Percentiles rank a stretch among this genome's conserved stretches.
phyloP scores from a whole-genome alignment of 1,140 invertebrate species.

The Carcinoscorpius rotundicauda region DNA sequence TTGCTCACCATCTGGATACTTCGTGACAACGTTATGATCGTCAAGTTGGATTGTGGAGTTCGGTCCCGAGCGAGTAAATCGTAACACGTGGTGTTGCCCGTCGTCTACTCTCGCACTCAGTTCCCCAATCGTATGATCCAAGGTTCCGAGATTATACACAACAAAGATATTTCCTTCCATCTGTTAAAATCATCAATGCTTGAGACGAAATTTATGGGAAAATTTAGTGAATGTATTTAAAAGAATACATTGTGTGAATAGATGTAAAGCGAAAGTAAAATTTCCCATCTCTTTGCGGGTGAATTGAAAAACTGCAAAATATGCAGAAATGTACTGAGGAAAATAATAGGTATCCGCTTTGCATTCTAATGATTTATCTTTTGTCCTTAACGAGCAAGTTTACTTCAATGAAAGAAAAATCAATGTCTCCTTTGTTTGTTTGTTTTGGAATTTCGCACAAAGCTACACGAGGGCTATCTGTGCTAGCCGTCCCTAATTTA shows the following conservation, averaged over 20 bases:
- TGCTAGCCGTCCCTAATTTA: no score
- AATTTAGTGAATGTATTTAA: no score
- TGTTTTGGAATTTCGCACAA: no score
- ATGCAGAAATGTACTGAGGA: no score
- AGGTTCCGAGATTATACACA: constrained; percentile 86
- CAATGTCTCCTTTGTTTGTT: no score
- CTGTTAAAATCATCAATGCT: constrained; percentile 35
- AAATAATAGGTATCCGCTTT: no score
- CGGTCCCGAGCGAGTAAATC: constrained; percentile 73
- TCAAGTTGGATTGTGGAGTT: constrained; percentile 87
- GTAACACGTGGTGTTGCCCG: constrained; percentile 81
- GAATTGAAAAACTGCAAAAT: no score
- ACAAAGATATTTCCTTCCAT: constrained; percentile 85
- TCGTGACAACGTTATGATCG: constrained; percentile 44
- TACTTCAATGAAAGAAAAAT: no score
- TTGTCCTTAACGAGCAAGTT: no score
- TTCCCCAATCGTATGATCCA: constrained; percentile 82
- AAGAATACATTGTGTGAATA: no score
- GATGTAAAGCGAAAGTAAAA: not conserved
- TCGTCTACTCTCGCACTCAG: constrained; percentile 79
- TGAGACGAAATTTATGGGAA: not conserved
- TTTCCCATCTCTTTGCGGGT: not conserved
- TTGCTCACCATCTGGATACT: constrained; percentile 45
- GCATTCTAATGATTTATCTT: no score
- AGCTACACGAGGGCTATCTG: no score